Base-by-base conservation (phyloP, 2,113 vertebrate species). In the Silurus glanis region DNA sequence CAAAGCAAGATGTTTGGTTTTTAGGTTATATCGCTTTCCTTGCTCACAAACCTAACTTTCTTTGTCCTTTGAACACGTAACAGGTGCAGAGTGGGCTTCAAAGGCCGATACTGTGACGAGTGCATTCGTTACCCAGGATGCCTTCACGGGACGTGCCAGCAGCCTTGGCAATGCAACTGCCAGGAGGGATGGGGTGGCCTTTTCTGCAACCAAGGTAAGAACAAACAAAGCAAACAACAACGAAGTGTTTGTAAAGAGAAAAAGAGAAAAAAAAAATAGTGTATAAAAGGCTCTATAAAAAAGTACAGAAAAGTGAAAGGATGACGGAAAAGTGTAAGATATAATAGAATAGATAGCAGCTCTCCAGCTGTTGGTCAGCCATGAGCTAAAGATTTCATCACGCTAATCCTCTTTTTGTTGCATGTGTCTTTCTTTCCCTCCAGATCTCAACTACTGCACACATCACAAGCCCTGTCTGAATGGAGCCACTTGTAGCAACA, bases 111-210 rank as follows among this genome's bases (percentile, higher is more conserved):
- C 71, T 99, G 97, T 67, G 98, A 99, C 58, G 97, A 99, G 92
- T 99, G 97, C 93, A 99, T 99, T 83, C 96, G 97, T 64, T 99
- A 99, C 91, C 98, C 98, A 0, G 98, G 98, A 91, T 99, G 98
- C 91, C 97, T 99, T 59, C 98, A 99, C 0, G 98, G 98, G 87
- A 99, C 97, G 88, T 99, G 98, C 93, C 97, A 98, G 92, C 98
- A 99, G 89, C 97, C 98, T 0, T 99, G 98, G 98, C 97, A 99
- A 86, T 99, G 98, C 92, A 99, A 97, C 93, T 99, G 98, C 89
- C 98, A 99, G 93, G 98, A 99, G 93, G 98, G 98, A 91, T 99
- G 97, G 98, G 98, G 98, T 4, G 98, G 98, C 47, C 97, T 99
- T 85, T 99, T 99, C 95, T 99, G 98, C 93, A 99, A 99, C 92